Conservation (phyloP, 1,140 invertebrate species). For the Brachionus koreanus region DNA sequence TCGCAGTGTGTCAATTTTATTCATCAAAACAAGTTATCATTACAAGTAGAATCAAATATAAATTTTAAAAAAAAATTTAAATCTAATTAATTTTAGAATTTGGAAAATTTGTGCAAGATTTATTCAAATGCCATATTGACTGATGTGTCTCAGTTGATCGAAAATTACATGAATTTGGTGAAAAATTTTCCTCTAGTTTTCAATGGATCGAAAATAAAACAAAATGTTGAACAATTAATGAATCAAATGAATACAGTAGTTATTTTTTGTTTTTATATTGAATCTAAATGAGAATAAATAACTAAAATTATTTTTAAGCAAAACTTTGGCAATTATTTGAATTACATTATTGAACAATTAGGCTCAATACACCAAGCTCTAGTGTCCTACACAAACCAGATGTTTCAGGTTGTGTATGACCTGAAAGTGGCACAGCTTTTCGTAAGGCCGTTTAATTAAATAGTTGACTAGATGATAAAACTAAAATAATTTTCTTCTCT, state of each 20-base stretch:
- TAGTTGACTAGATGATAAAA: not conserved
- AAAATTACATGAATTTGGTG: conserved; percentile 18
- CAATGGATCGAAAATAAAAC: conserved; percentile 6
- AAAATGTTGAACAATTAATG: conserved; percentile 13
- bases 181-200: conserved; percentile 42
- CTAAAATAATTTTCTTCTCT: conserved; percentile 20
- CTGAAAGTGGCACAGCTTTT: not conserved
- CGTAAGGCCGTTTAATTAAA: not conserved
- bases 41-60: not conserved
- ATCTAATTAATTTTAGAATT: not conserved
- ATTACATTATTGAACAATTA: conserved; percentile 19
- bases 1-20: conserved; percentile 1
- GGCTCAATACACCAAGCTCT: not conserved
- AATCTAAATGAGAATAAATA: too few relatives aligned
- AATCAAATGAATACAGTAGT: not conserved
- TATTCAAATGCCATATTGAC: not conserved
- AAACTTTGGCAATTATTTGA: conserved; percentile 31
- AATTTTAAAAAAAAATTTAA: not conserved
- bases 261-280: not conserved
- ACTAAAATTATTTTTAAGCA: conserved; percentile 18
- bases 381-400: not conserved
- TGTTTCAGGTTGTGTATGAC: conserved; percentile 28
- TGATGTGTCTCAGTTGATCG: conserved; percentile 6
- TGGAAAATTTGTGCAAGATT: not conserved
- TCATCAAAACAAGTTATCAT: not conserved